phyloP scores from a whole-genome alignment of 2,797 vertebrate species.

The Rhinatrema bivittatum region DNA sequence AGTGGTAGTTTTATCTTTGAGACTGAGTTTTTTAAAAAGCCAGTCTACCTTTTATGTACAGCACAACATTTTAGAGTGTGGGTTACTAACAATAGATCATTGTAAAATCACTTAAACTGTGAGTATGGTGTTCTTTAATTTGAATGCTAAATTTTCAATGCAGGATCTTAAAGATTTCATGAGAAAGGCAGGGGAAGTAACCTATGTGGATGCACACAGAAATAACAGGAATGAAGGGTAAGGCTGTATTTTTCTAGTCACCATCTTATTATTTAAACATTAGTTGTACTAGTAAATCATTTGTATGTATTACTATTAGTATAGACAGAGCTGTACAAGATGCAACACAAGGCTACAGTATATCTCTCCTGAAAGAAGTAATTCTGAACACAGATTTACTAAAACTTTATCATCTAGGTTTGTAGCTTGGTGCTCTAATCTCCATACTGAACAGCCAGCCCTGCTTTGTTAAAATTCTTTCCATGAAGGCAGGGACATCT shows the following conservation, averaged over 20 bases:
- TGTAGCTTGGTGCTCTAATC: too few species aligned
- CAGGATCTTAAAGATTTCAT: slow-evolving; percentile 93
- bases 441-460: too few species aligned
- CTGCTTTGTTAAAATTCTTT: too few species aligned
- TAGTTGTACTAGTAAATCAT: too few species aligned
- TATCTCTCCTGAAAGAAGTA: too few species aligned
- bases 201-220: slow-evolving; percentile 90
- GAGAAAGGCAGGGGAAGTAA: slow-evolving; percentile 90
- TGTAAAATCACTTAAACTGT: neutral
- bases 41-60: neutral
- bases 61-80: neutral
- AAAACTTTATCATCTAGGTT: too few species aligned
- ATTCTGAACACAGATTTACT: too few species aligned
- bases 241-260: slow-evolving; percentile 3
- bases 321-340: too few species aligned
- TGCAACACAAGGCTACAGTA: too few species aligned
- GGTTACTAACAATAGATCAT: slow-evolving; percentile 6
- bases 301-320: too few species aligned
- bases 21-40: slow-evolving; percentile 3
- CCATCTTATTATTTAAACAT: too few species aligned
- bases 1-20: slow-evolving; percentile 6
- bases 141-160: slow-evolving; percentile 43
- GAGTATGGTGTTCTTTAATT: slow-evolving; percentile 9
- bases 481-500: too few species aligned
- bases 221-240: slow-evolving; percentile 89